A percentile compares a stretch with the other conserved stretches of the same genome.
These are phyloP conservation scores for Anniella stebbinsi DNA, from an alignment of 2,797 vertebrate genomes.

Conservation along the genomic window DNA sequence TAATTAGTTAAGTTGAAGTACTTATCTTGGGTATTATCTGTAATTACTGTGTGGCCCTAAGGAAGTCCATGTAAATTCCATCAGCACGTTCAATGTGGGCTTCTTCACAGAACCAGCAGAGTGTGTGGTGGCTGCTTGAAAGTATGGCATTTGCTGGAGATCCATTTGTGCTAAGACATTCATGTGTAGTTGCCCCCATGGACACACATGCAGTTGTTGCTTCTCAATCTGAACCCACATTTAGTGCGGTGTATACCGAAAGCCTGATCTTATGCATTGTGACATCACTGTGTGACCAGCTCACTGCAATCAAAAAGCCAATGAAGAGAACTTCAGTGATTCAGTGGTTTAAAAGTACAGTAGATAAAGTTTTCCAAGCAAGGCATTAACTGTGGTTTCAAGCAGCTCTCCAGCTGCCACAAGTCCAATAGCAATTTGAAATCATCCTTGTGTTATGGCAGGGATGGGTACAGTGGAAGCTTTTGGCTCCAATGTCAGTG, in stretches of 20 bases:
- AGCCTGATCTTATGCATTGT: background rate
- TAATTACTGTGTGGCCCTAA: no score
- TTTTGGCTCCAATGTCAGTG: no score
- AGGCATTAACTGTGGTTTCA: background rate
- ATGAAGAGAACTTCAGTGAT: no score
- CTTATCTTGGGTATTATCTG: no score
- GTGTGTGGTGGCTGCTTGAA: background rate
- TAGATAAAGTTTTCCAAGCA: no score
- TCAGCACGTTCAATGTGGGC: no score
- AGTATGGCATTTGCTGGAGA: background rate
- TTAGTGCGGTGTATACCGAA: background rate
- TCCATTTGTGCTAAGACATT: background rate
- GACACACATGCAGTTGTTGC: background rate
- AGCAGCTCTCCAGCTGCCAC: background rate
- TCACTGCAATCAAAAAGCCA: background rate
- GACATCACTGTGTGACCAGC: background rate
- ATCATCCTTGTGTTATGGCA: background rate
- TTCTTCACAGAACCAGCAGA: background rate
- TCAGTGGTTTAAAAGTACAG: no score
- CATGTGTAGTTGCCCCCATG: background rate
- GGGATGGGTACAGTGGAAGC: no score
- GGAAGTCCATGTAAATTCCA: no score
- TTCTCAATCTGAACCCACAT: background rate
- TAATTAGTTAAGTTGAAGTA: no score
- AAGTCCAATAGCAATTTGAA: background rate